These are phyloP conservation scores for Pelmatolapia mariae DNA, from an alignment of 2,113 vertebrate species.

Conservation along the genomic window DNA sequence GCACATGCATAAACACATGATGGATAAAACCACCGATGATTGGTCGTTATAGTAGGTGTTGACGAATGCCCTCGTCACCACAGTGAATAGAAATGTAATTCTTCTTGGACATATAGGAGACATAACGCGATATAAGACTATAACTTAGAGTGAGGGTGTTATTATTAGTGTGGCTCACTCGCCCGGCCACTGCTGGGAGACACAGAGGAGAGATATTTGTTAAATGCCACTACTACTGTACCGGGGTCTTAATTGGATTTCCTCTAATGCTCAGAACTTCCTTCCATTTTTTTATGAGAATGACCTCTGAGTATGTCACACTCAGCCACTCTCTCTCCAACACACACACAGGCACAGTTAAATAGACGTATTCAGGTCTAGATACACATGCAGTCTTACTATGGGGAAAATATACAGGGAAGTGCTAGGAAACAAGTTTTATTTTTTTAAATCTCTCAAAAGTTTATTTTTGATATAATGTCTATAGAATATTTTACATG, in stretches of 20 bases:
- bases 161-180: conserved; percentile 30
- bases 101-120: conserved; percentile 44
- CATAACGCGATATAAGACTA: conserved; percentile 47
- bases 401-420: neutral
- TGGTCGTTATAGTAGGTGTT: conserved; percentile 42
- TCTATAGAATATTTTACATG: neutral
- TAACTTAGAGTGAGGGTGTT: conserved; percentile 57
- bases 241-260: conserved; percentile 63
- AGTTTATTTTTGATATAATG: neutral
- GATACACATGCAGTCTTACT: neutral
- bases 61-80: conserved; percentile 53
- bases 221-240: conserved; percentile 52
- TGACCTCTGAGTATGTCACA: conserved; percentile 51
- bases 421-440: neutral
- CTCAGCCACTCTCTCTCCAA: neutral
- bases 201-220: conserved; percentile 58
- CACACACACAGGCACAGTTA: neutral
- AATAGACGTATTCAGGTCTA: neutral
- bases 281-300: conserved; percentile 38
- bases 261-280: conserved; percentile 39
- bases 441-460: neutral
- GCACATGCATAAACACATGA: conserved; percentile 47
- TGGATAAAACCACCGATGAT: conserved; percentile 43
- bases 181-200: neutral
- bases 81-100: conserved; percentile 44